Evolutionary conservation across 2,797 vertebrate species (phyloP).

Genomic region (Enoplosus armatus): DNA sequence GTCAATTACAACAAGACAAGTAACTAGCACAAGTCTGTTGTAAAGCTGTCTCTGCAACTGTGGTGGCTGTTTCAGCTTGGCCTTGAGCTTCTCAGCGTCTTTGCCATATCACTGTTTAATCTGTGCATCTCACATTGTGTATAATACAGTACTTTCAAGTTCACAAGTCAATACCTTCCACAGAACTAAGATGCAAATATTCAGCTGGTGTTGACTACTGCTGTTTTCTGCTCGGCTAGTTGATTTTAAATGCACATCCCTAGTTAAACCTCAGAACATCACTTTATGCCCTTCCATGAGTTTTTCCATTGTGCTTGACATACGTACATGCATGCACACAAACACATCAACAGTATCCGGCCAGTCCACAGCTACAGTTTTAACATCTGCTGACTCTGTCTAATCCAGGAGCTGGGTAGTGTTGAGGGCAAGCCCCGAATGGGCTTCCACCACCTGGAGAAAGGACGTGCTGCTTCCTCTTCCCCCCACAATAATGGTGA

Average conservation of each 20-base stretch:
- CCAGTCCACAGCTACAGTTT: background rate
- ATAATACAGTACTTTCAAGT: background rate
- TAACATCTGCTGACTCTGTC: slow-evolving; percentile 40
- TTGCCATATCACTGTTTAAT: background rate
- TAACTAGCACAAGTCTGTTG: background rate
- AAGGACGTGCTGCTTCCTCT: slow-evolving; percentile 77
- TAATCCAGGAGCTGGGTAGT: slow-evolving; percentile 87
- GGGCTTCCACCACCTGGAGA: slow-evolving; percentile 79
- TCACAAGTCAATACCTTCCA: background rate
- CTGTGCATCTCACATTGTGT: background rate
- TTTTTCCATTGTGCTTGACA: background rate
- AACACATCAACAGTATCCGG: accelerated
- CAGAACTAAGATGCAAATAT: background rate
- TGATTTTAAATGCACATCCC: background rate
- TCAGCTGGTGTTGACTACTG: background rate
- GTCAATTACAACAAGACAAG: background rate
- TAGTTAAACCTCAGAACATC: background rate
- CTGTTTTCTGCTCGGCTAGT: background rate
- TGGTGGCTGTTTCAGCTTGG: background rate
- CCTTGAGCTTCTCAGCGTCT: background rate
- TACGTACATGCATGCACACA: background rate
- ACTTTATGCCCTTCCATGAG: background rate
- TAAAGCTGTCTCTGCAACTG: background rate
- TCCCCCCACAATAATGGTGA: slow-evolving; percentile 80
- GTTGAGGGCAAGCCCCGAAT: slow-evolving; percentile 85